Percentiles rank a stretch among this genome's conserved stretches.
Conservation (phyloP, 2,113 vertebrate species). For the Protobothrops mucrosquamatus region DNA sequence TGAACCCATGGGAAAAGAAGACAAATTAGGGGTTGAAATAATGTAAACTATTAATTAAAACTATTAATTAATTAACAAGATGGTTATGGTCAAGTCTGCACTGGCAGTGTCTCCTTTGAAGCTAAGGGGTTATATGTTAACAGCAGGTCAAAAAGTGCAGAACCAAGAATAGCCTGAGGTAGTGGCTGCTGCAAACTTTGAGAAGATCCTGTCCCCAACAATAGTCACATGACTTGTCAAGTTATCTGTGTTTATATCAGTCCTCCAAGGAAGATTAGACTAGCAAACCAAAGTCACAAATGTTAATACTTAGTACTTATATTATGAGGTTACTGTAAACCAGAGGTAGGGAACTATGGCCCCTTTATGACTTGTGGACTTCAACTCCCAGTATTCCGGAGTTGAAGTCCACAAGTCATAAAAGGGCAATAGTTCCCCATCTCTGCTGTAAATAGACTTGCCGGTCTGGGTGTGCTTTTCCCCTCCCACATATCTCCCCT, state of each 20-base stretch:
- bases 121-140: background rate
- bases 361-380: too few relatives aligned
- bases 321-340: background rate
- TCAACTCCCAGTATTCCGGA: too few relatives aligned
- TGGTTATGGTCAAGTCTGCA: background rate
- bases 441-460: background rate
- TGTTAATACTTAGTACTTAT: background rate
- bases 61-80: background rate
- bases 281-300: background rate
- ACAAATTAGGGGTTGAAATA: background rate
- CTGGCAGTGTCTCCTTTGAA: background rate
- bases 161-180: background rate
- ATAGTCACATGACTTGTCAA: background rate
- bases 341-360: background rate
- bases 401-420: background rate
- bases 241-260: background rate
- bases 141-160: background rate
- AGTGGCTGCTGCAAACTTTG: background rate
- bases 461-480: background rate
- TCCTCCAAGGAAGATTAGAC: background rate
- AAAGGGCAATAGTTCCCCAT: background rate
- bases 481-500: background rate
- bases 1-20: background rate
- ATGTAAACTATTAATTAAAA: background rate
- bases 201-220: background rate